Evolutionary conservation across 2,888 invertebrate species (phyloP).

Genomic region (Parnassius mnemosyne): DNA sequence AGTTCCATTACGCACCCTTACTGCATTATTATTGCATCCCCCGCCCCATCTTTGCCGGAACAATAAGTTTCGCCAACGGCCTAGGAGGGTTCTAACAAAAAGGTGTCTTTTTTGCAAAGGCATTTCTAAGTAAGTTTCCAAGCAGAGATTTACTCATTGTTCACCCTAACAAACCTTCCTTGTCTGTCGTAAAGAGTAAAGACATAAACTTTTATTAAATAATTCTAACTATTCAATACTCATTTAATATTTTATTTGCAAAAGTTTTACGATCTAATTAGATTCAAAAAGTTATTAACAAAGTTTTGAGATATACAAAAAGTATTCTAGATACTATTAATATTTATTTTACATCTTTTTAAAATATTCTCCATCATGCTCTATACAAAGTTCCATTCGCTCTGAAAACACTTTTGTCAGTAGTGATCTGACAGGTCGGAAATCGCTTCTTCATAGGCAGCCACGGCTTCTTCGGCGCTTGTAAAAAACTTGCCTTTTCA

Average conservation of each 20-base stretch:
- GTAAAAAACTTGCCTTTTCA: no score
- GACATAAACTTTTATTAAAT: constrained; percentile 2
- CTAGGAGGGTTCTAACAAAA: constrained; percentile 49
- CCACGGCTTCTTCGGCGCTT: no score
- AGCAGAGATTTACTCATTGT: constrained; percentile 39
- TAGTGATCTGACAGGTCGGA: no score
- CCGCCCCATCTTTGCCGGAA: constrained; percentile 49
- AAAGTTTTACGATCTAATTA: not conserved
- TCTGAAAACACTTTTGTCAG: no score
- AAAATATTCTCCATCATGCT: no score
- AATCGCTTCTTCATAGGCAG: no score
- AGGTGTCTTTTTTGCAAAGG: constrained; percentile 68
- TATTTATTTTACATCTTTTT: no score
- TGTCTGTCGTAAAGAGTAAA: not conserved
- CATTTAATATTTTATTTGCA: not conserved
- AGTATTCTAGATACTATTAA: no score
- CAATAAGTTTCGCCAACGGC: constrained; percentile 68
- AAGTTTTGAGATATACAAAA: no score
- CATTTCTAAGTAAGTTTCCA: constrained; percentile 62
- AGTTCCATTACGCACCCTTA: constrained; percentile 69
- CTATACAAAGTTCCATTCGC: no score
- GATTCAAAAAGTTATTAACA: not conserved
- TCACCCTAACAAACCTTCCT: not conserved
- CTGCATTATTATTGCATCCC: constrained; percentile 61
- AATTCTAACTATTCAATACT: constrained; percentile 1